These are phyloP conservation scores for Ceryle rudis DNA, from an alignment of 2,797 vertebrate species.

Conservation along the genomic window DNA sequence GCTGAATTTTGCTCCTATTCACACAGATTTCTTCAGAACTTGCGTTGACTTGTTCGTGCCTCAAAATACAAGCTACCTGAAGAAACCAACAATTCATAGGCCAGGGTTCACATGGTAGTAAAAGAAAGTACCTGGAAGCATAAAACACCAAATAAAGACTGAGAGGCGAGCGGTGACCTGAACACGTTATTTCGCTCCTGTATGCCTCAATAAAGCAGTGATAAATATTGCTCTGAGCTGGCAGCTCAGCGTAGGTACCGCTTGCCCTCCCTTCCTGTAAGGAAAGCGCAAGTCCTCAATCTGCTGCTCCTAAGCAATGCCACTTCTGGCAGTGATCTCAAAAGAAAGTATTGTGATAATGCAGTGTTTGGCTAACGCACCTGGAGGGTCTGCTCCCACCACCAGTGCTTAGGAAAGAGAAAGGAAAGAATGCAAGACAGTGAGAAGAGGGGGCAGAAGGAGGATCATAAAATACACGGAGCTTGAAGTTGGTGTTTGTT, in stretches of 20 bases:
- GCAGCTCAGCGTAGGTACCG: accelerated
- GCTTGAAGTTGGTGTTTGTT: not conserved
- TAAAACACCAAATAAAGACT: not conserved
- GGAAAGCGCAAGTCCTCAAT: accelerated
- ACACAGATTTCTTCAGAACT: not conserved
- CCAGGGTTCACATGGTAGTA: not conserved
- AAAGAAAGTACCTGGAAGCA: not conserved
- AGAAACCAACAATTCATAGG: not conserved
- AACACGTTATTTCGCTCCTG: accelerated
- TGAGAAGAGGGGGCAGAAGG: not conserved
- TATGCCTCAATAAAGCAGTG: not conserved
- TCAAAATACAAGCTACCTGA: not conserved
- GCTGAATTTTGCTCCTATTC: not conserved
- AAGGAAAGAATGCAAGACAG: not conserved
- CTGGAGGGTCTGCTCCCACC: not conserved
- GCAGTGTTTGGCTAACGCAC: not conserved
- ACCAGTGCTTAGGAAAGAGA: accelerated
- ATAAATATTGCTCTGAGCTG: not conserved
- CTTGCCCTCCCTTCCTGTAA: not conserved
- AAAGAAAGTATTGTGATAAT: not conserved
- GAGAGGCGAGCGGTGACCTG: not conserved
- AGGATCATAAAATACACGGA: not conserved
- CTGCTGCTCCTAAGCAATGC: not conserved
- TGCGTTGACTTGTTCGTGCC: accelerated
- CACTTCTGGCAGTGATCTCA: not conserved